phyloP scores from a whole-genome alignment of 2,113 vertebrate genomes.

The Puntigrus tetrazona region DNA sequence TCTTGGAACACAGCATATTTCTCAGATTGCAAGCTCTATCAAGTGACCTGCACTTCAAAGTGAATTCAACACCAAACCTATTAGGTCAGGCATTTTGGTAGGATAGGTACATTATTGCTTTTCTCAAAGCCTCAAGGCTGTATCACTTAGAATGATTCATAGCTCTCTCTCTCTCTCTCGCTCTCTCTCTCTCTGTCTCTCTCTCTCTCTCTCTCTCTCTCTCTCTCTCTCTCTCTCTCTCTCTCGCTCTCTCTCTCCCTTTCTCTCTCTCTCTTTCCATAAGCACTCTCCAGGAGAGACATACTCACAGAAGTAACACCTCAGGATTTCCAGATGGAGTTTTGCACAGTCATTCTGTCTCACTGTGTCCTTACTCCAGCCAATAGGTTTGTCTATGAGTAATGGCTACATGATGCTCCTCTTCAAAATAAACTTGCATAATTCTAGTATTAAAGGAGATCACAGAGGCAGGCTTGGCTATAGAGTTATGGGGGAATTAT shows the following conservation, averaged over 20 bases:
- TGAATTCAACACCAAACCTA: conserved; percentile 46
- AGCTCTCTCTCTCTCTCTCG: conserved; percentile 5
- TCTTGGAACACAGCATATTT: conserved; percentile 41
- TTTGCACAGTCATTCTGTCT: conserved; percentile 27
- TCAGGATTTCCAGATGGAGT: conserved; percentile 18
- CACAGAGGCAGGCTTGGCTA: neutral
- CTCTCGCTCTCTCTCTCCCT: neutral
- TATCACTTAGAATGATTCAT: conserved; percentile 48
- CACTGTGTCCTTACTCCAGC: neutral
- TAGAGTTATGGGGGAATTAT: neutral
- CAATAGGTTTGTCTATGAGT: neutral
- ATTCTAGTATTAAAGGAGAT: neutral
- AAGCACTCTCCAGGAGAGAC: conserved; percentile 21
- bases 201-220: neutral
- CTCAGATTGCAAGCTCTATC: conserved; percentile 39
- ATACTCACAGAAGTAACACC: conserved; percentile 26
- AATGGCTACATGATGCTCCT: neutral
- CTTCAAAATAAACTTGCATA: neutral
- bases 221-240: conserved; percentile 20
- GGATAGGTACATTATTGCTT: conserved; percentile 49
- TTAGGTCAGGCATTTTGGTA: conserved; percentile 42
- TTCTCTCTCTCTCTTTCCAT: neutral
- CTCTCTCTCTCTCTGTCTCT: neutral
- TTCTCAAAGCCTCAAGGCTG: conserved; percentile 42
- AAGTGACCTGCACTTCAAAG: conserved; percentile 48